Evolutionary conservation across 1,140 invertebrate genomes (phyloP).

Genomic region (Zaprionus ghesquierei): DNA sequence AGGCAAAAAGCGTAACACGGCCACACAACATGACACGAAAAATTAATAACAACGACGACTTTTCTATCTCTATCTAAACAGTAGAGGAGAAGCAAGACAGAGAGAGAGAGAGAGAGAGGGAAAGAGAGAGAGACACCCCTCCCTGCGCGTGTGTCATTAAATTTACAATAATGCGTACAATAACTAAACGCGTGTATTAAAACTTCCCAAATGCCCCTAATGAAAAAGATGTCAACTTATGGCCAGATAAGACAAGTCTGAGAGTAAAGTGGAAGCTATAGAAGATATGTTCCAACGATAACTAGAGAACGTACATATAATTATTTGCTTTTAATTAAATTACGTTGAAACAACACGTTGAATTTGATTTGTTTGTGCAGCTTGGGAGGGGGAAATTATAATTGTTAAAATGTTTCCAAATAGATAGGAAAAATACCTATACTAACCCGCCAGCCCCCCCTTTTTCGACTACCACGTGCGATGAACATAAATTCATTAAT

Average conservation of each 20-base stretch:
- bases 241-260: slow-evolving; percentile 14
- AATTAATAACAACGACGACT: slow-evolving; percentile 61
- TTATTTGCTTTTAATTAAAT: slow-evolving; percentile 75
- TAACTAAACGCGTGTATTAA: slow-evolving; percentile 70
- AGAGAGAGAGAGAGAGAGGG: neutral
- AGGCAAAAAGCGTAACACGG: slow-evolving; percentile 74
- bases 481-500: slow-evolving; percentile 74
- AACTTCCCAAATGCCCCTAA: slow-evolving; percentile 29
- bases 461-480: too few relatives aligned
- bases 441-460: too few relatives aligned
- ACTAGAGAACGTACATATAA: slow-evolving; percentile 40
- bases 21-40: slow-evolving; percentile 74
- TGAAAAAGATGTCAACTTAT: slow-evolving; percentile 69
- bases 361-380: slow-evolving; percentile 44
- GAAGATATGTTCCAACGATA: slow-evolving; percentile 4
- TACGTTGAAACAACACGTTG: slow-evolving; percentile 54
- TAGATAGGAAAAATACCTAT: neutral
- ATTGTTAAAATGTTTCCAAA: slow-evolving; percentile 66
- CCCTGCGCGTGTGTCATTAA: slow-evolving; percentile 48
- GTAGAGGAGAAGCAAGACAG: too few relatives aligned
- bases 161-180: slow-evolving; percentile 77
- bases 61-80: slow-evolving; percentile 49
- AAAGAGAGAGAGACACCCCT: neutral
- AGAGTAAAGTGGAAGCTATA: neutral
- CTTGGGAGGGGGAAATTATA: slow-evolving; percentile 55